Percentiles rank a stretch among this genome's conserved stretches.
phyloP scores from a whole-genome alignment of 1,140 invertebrate genomes.

The Acyrthosiphon pisum region DNA sequence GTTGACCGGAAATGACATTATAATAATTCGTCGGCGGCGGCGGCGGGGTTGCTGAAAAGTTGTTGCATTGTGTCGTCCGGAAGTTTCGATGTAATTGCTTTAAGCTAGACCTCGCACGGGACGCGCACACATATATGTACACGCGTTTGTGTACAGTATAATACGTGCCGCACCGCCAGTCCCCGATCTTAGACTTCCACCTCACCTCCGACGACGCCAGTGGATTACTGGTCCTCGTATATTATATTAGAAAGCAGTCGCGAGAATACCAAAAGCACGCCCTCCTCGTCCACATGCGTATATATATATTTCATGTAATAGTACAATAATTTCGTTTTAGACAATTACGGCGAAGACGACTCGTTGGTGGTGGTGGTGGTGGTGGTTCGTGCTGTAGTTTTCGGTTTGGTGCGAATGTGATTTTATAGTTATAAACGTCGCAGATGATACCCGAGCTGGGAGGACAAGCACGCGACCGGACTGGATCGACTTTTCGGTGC shows the following conservation, averaged over 20 bases:
- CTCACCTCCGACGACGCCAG: no score
- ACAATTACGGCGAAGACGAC: not conserved
- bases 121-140: not conserved
- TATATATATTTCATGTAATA: not conserved
- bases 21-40: not conserved
- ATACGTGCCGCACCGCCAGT: not conserved
- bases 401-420: not conserved
- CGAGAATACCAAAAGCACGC: not conserved
- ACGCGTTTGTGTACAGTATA: not conserved
- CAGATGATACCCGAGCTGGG: not conserved
- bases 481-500: not conserved
- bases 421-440: not conserved
- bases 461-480: not conserved
- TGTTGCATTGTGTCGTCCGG: not conserved
- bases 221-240: not conserved
- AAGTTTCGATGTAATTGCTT: constrained; percentile 38
- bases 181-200: not conserved
- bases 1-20: constrained; percentile 41
- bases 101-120: not conserved
- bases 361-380: not conserved
- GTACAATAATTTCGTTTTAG: not conserved
- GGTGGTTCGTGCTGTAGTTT: not conserved
- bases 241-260: not conserved
- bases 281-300: not conserved
- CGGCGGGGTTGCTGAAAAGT: not conserved